These are phyloP conservation scores for Habropoda laboriosa DNA, from an alignment of 1,140 invertebrate genomes.

Conservation along the genomic window DNA sequence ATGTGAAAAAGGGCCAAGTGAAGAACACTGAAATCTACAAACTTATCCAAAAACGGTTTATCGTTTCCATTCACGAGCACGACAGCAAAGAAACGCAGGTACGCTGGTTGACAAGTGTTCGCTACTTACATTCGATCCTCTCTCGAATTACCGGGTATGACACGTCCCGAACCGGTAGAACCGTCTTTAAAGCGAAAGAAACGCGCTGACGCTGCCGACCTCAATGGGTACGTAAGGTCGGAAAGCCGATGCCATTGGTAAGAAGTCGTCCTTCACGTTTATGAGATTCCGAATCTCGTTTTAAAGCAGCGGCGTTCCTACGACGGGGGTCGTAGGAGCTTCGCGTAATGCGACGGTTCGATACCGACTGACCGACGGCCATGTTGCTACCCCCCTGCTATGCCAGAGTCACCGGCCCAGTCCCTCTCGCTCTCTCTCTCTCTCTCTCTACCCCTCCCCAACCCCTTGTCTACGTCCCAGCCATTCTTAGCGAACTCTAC, in stretches of 20 bases:
- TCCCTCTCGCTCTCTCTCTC: constrained; percentile 7
- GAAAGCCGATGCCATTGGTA: constrained; percentile 55
- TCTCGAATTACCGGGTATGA: constrained; percentile 26
- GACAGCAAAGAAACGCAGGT: not conserved
- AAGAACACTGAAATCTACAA: not conserved
- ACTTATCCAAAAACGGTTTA: too few species aligned
- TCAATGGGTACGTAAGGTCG: constrained; percentile 48
- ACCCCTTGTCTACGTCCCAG: constrained; percentile 32
- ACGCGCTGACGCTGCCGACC: constrained; percentile 40
- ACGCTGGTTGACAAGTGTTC: constrained; percentile 3
- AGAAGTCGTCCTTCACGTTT: constrained; percentile 48
- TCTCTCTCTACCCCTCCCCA: constrained; percentile 14
- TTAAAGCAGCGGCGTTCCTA: constrained; percentile 41
- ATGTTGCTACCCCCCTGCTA: constrained; percentile 71
- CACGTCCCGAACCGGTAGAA: constrained; percentile 32
- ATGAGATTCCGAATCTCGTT: constrained; percentile 51
- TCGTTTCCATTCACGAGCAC: not conserved
- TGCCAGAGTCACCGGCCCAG: constrained; percentile 39
- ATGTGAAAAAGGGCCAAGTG: not conserved
- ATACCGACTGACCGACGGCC: constrained; percentile 76
- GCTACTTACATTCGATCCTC: constrained; percentile 41
- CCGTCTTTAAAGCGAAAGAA: constrained; percentile 18
- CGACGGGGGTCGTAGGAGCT: constrained; percentile 53
- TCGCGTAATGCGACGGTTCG: constrained; percentile 69
- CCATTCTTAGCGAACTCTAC: constrained; percentile 63